Base-by-base conservation (phyloP, 2,797 vertebrate genomes). In the Catamblyrhynchus diadema region DNA sequence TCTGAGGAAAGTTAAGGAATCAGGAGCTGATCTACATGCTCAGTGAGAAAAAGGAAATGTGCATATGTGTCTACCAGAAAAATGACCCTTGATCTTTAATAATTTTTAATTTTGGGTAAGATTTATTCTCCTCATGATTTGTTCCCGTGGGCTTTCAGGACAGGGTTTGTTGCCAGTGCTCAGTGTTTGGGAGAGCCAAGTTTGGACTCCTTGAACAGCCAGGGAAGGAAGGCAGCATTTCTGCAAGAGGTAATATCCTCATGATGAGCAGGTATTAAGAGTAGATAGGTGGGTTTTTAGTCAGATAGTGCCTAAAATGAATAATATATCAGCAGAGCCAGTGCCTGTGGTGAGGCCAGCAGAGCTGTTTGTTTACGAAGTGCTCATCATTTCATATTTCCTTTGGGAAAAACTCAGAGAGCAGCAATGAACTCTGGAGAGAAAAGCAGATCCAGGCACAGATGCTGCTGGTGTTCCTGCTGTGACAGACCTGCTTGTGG, bases 271-370 rank as follows among this genome's bases (percentile, higher is more conserved):
- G 60, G 23, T 28, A 64, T 35, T 47, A 81, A 28, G 30, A 81
- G 45, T 39, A 75, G 77, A 35, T 42, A 83, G 83, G 35, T 2
- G 12, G 6, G 8, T 53, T 92, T 92, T 84, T 54, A 65, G 62
- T 59, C 81, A 85, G 64, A 64, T 20, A 42, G 84, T 77, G 53
- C 71, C 93, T 66, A 71, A 91, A 96, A 92, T 92, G 64, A 85
- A 85, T 35, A 86, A 92, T 64, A 32, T 12, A 57, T 51, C 88
- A 80, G 88, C 69, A 84, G 56, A 80, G 66, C 20, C 90, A 42
- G 72, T 59, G 82, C 70, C 82, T 79, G 54, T 45, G 86, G 80
- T 92, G 82, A 88, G 89, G 91, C 91, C 37, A 66, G 59, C 10
- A 3, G 64, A 90, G 71, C 78, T 88, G 88, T 94, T 80, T 85